Evolutionary conservation across 2,113 vertebrate species (phyloP).

Genomic region (Riparia riparia): DNA sequence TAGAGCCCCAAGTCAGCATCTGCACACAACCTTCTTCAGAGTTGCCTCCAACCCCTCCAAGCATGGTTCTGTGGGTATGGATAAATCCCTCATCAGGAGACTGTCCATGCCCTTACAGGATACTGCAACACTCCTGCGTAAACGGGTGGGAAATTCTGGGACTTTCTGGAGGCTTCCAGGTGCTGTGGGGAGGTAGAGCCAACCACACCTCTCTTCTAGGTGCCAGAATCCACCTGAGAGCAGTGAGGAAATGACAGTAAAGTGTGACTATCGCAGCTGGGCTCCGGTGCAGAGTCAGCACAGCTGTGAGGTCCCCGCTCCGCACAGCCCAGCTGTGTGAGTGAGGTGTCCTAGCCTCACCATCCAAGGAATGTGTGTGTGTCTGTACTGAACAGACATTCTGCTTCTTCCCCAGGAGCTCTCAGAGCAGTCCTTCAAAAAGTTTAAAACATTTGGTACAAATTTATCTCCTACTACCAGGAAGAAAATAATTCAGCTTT

Average conservation of each 20-base stretch:
- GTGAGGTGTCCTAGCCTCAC: accelerated
- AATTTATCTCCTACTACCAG: not conserved
- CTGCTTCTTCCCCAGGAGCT: not conserved
- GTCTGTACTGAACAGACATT: not conserved
- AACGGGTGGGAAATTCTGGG: not conserved
- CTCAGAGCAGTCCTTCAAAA: not conserved
- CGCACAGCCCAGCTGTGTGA: not conserved
- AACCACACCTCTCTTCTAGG: accelerated
- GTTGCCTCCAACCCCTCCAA: not conserved
- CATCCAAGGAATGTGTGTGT: accelerated
- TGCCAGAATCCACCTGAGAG: not conserved
- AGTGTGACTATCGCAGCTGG: not conserved
- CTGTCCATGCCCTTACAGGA: accelerated
- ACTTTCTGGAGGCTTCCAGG: not conserved
- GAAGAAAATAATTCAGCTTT: not conserved
- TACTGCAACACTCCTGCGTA: accelerated
- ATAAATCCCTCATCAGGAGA: not conserved
- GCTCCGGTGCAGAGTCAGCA: not conserved
- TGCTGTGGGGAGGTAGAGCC: not conserved
- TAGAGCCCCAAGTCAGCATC: accelerated
- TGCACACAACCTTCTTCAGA: not conserved
- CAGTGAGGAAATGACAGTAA: not conserved
- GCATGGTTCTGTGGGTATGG: accelerated
- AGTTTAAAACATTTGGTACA: not conserved
- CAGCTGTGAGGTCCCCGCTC: not conserved